A percentile compares a stretch with the other conserved stretches of the same genome.
Conservation (phyloP, 2,797 vertebrate genomes). For the Philypnodon macrostomus region DNA sequence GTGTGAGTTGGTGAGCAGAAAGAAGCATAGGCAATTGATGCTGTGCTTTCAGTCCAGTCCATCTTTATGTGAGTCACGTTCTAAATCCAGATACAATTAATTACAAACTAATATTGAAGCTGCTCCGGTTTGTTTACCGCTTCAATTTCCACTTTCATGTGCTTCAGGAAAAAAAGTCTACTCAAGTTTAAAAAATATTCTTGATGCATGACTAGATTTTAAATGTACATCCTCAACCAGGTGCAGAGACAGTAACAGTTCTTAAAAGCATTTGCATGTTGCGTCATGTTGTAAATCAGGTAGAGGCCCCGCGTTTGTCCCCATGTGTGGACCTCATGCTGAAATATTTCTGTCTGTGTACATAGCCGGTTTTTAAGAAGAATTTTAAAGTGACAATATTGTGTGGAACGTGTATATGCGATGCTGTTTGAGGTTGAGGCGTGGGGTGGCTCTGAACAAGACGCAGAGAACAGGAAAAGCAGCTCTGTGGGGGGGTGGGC, state of each 20-base stretch:
- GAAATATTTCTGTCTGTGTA: not conserved
- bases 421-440: constrained; percentile 14
- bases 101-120: constrained; percentile 4
- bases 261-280: constrained; percentile 72
- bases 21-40: too few relatives aligned
- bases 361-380: constrained; percentile 6
- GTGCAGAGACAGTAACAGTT: too few relatives aligned
- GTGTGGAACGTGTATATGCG: constrained; percentile 3
- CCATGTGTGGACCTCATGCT: constrained; percentile 2
- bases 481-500: constrained; percentile 23
- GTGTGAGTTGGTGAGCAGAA: too few relatives aligned
- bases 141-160: not conserved
- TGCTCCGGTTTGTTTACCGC: not conserved
- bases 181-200: constrained; percentile 14
- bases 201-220: constrained; percentile 20
- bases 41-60: too few relatives aligned
- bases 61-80: not conserved
- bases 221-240: constrained; percentile 28
- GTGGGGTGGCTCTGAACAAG: constrained; percentile 27
- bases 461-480: constrained; percentile 13
- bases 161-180: constrained; percentile 5
- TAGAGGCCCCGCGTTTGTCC: constrained; percentile 22
- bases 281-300: constrained; percentile 19
- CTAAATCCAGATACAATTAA: not conserved
- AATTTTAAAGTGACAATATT: not conserved